Conservation (phyloP, 1,140 invertebrate genomes). For the Trichonephila clavipes region DNA sequence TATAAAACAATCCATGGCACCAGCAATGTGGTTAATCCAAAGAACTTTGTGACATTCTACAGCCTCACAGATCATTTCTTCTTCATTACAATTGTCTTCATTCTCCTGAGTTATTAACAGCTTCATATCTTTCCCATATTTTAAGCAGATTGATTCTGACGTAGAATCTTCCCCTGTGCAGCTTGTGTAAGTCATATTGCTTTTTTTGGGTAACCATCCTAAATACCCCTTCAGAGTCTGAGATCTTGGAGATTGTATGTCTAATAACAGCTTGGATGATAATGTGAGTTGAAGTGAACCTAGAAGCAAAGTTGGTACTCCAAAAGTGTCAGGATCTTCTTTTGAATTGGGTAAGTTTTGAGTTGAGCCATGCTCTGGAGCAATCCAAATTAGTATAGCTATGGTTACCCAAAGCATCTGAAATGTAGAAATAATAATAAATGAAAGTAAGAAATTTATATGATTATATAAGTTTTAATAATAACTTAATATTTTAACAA, state of each 20-base stretch:
- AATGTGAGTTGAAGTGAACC: conserved; percentile 60
- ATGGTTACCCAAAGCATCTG: conserved; percentile 19
- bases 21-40: conserved; percentile 43
- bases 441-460: background rate
- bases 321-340: conserved; percentile 16
- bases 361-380: background rate
- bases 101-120: conserved; percentile 23
- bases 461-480: too few species aligned
- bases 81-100: conserved; percentile 37
- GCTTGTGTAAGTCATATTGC: conserved; percentile 43
- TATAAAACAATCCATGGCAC: conserved; percentile 88
- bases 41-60: conserved; percentile 64
- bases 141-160: conserved; percentile 36
- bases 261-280: conserved; percentile 54
- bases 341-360: background rate
- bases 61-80: conserved; percentile 26
- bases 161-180: conserved; percentile 31
- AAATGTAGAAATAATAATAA: background rate
- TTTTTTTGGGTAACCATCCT: conserved; percentile 64
- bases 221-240: conserved; percentile 55
- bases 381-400: background rate
- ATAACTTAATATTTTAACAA: too few species aligned
- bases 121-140: conserved; percentile 59
- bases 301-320: conserved; percentile 44
- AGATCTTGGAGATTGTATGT: conserved; percentile 12